A percentile compares a stretch with the other conserved stretches of the same genome.
phyloP scores from a whole-genome alignment of 2,797 vertebrate genomes.

The Knipowitschia caucasica region DNA sequence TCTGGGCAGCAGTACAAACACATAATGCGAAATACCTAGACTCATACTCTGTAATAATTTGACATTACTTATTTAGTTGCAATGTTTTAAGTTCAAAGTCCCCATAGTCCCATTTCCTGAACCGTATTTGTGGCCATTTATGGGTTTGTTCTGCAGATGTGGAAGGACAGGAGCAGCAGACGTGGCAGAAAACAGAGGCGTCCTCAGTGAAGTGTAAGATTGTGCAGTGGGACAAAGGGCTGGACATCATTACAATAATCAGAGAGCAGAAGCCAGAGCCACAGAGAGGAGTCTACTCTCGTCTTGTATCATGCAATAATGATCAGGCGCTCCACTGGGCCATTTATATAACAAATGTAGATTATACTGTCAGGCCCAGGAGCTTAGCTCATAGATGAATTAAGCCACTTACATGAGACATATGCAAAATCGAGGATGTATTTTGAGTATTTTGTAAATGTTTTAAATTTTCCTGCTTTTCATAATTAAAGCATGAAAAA shows the following conservation, averaged over 20 bases:
- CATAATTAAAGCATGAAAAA: no score
- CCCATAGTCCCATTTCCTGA: no score
- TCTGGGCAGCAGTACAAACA: no score
- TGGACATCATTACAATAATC: constrained; percentile 69
- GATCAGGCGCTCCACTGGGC: no score
- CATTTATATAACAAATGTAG: background rate
- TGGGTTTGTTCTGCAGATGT: constrained; percentile 58
- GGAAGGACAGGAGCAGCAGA: constrained; percentile 50
- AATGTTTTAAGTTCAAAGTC: background rate
- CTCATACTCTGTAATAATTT: no score
- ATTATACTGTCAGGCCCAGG: no score
- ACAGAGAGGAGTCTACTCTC: constrained; percentile 26
- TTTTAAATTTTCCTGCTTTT: no score
- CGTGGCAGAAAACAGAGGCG: constrained; percentile 55
- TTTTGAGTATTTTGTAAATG: no score
- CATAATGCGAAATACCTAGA: no score
- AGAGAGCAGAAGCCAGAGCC: constrained; percentile 43
- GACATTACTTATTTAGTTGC: no score
- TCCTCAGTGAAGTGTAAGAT: constrained; percentile 62
- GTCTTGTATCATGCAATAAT: constrained; percentile 35
- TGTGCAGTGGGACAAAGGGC: constrained; percentile 56
- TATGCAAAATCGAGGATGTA: background rate
- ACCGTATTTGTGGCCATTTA: background rate
- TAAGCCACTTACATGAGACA: background rate
- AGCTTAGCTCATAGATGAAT: no score